Percentiles rank a stretch among this genome's conserved stretches.
phyloP scores from a whole-genome alignment of 2,113 vertebrate species.

The Apistogramma diplotaenia region DNA sequence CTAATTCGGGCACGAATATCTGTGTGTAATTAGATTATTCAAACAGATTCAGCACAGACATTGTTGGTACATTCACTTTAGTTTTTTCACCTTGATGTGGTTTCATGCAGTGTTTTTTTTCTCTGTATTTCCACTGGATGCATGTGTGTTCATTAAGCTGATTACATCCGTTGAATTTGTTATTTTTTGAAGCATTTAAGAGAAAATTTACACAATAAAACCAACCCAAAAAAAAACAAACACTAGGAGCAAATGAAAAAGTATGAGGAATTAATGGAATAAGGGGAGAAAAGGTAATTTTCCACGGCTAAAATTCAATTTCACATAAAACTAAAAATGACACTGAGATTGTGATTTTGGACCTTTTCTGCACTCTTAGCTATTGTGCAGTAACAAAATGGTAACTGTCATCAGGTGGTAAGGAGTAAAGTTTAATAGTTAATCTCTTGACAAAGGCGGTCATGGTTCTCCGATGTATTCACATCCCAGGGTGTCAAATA shows the following conservation, averaged over 20 bases:
- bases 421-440: neutral
- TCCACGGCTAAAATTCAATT: neutral
- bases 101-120: slow-evolving; percentile 18
- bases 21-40: neutral
- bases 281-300: neutral
- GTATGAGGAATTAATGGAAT: neutral
- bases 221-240: neutral
- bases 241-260: neutral
- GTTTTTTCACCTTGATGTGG: neutral
- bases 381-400: neutral
- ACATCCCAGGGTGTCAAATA: neutral
- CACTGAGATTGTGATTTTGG: neutral
- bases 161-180: neutral
- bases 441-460: neutral
- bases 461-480: neutral
- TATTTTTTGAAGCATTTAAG: neutral
- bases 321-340: neutral
- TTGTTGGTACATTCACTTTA: neutral
- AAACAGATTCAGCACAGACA: neutral
- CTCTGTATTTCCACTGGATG: neutral
- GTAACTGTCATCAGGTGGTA: neutral
- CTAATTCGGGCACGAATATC: neutral
- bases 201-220: neutral
- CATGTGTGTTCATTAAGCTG: neutral
- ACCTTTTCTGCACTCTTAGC: neutral